These are phyloP conservation scores for Oreotragus oreotragus DNA, from an alignment of 2,113 vertebrate species.

Conservation along the genomic window DNA sequence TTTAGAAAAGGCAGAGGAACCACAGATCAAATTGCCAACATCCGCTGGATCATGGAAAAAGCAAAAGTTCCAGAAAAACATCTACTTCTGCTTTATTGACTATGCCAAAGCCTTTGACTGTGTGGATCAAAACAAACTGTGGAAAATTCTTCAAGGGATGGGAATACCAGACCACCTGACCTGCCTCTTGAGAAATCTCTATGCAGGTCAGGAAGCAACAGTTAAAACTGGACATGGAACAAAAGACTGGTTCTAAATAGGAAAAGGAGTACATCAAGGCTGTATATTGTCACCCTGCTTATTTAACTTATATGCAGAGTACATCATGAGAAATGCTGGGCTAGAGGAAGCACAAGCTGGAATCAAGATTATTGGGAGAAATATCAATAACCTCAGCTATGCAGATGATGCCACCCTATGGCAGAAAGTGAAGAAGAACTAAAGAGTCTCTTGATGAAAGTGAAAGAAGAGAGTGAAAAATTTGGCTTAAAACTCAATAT, in stretches of 20 bases:
- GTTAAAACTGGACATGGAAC: neutral
- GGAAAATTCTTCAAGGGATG: neutral
- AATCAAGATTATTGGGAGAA: too few species aligned
- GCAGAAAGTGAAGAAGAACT: too few species aligned
- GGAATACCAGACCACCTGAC: neutral
- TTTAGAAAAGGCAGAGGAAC: neutral
- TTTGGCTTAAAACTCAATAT: too few species aligned
- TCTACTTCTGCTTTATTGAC: neutral
- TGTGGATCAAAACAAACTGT: neutral
- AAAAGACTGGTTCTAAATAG: neutral
- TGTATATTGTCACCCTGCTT: neutral
- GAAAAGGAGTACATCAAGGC: neutral
- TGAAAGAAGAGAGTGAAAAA: too few species aligned
- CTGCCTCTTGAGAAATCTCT: neutral
- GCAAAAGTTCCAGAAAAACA: neutral
- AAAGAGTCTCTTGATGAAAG: too few species aligned
- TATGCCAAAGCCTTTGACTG: neutral
- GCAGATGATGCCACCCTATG: too few species aligned
- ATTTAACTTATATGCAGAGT: neutral
- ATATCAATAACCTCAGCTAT: too few species aligned
- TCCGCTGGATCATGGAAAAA: neutral
- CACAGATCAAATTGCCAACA: neutral
- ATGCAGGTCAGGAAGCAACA: neutral
- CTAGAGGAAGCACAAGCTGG: too few species aligned
- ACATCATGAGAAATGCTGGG: neutral